Percentiles rank a stretch among this genome's conserved stretches.
These are phyloP conservation scores for Cephus cinctus DNA, from an alignment of 1,140 invertebrate genomes.

Conservation along the genomic window DNA sequence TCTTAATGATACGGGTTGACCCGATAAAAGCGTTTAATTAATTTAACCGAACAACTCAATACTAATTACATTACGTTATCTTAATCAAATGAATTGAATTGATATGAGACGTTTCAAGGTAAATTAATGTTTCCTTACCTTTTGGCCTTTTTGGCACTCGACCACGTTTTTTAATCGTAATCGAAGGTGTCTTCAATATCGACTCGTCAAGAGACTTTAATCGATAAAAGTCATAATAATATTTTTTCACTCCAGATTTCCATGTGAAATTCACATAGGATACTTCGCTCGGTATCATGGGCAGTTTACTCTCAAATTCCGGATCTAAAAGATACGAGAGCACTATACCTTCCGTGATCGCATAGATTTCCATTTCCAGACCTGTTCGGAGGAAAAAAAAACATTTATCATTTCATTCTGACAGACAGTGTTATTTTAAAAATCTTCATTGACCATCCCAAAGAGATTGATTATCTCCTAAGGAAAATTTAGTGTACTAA, in stretches of 20 bases:
- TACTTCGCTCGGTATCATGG: conserved; percentile 87
- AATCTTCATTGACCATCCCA: no score
- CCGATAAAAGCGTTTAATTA: neutral
- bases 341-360: conserved; percentile 82
- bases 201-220: conserved; percentile 81
- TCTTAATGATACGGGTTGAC: neutral
- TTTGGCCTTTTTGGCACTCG: conserved; percentile 81
- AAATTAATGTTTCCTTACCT: no score
- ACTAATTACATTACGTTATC: neutral
- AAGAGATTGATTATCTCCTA: no score
- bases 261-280: conserved; percentile 90
- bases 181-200: conserved; percentile 79
- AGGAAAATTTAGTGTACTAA: no score
- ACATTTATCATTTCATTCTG: no score
- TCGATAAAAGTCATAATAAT: conserved; percentile 84
- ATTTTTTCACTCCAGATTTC: conserved; percentile 82
- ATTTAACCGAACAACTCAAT: neutral
- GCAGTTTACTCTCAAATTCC: conserved; percentile 84
- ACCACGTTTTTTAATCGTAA: conserved; percentile 82
- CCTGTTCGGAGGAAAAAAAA: conserved; percentile 59
- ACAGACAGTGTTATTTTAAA: no score
- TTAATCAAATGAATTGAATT: neutral
- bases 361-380: conserved; percentile 84
- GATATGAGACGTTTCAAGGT: no score
- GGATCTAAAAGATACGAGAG: conserved; percentile 83